phyloP scores from a whole-genome alignment of 1,140 invertebrate genomes.

The Hyles euphorbiae region DNA sequence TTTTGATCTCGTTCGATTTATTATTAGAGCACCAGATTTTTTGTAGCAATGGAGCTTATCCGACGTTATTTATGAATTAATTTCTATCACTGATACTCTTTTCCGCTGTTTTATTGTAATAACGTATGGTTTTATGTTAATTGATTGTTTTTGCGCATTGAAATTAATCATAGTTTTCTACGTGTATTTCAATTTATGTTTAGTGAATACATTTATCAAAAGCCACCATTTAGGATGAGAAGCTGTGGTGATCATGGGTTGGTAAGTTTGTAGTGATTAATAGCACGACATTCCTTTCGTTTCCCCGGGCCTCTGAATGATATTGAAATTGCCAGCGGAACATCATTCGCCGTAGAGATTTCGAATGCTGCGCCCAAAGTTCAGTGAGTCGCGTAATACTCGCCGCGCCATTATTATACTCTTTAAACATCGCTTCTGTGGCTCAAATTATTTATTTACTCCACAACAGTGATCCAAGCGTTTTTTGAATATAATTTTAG shows the following conservation, averaged over 20 bases:
- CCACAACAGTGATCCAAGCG: constrained; percentile 16
- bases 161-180: no score
- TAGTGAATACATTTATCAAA: no score
- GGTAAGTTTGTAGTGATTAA: no score
- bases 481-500: constrained; percentile 33
- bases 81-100: no score
- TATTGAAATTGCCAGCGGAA: constrained; percentile 26
- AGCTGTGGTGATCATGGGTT: no score
- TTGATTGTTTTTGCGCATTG: no score
- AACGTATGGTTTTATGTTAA: no score
- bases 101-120: no score
- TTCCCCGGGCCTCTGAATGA: neutral
- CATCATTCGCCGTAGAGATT: constrained; percentile 21
- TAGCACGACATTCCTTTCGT: neutral
- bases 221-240: no score
- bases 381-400: constrained; percentile 36
- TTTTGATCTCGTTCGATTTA: constrained; percentile 25
- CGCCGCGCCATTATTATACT: constrained; percentile 24
- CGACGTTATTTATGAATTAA: no score
- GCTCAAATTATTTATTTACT: constrained; percentile 38
- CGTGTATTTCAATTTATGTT: no score
- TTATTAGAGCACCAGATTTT: constrained; percentile 5
- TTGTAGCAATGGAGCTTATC: constrained; percentile 9
- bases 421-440: constrained; percentile 32
- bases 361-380: constrained; percentile 29